phyloP scores from a whole-genome alignment of 2,888 invertebrate genomes.

The Hirtodrosophila duncani region DNA sequence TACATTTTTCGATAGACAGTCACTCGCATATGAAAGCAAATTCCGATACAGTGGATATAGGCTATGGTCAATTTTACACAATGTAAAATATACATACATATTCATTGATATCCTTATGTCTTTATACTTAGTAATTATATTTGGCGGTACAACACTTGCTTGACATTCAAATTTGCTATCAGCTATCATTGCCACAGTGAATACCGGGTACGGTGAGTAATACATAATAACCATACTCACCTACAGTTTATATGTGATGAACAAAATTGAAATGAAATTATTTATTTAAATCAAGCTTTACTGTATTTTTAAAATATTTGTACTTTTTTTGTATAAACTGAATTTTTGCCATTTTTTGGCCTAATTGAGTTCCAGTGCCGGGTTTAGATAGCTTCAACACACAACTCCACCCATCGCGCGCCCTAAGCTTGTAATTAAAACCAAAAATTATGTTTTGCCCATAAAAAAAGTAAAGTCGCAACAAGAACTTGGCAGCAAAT shows the following conservation, averaged over 20 bases:
- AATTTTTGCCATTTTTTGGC: constrained; percentile 65
- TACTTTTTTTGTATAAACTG: constrained; percentile 48
- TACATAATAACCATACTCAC: too few species aligned
- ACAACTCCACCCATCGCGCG: neutral
- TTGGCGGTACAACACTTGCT: too few species aligned
- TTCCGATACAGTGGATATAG: constrained; percentile 31
- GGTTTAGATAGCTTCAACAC: constrained; percentile 40
- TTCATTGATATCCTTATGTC: too few species aligned
- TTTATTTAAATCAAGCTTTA: neutral
- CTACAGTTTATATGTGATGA: too few species aligned
- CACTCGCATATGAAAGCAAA: constrained; percentile 54
- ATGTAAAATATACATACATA: neutral
- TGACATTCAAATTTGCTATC: too few species aligned
- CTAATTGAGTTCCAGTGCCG: constrained; percentile 72
- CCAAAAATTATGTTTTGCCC: constrained; percentile 55
- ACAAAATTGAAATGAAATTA: too few species aligned
- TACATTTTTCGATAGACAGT: constrained; percentile 54
- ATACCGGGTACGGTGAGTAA: too few species aligned
- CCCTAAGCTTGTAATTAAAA: constrained; percentile 54
- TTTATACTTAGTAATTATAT: too few species aligned
- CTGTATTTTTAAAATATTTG: constrained; percentile 7
- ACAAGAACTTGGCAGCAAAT: constrained; percentile 68
- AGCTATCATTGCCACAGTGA: too few species aligned
- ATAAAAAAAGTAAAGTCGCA: constrained; percentile 45
- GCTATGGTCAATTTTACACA: constrained; percentile 1